Evolutionary conservation across 2,888 invertebrate genomes (phyloP).

Genomic region (Xylota segnis): DNA sequence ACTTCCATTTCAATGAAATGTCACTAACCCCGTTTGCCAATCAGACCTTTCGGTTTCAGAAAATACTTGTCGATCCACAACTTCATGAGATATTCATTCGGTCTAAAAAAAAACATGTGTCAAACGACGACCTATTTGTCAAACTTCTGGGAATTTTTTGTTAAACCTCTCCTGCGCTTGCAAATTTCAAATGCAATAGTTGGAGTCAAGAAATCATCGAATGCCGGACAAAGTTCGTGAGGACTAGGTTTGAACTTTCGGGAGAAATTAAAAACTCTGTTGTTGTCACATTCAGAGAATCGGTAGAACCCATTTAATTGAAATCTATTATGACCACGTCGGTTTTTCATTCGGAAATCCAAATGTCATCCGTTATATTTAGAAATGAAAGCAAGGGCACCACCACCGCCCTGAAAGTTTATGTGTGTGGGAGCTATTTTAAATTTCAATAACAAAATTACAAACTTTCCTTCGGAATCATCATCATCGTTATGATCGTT

Average conservation of each 20-base stretch:
- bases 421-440: constrained; percentile 25
- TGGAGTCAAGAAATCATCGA: not conserved
- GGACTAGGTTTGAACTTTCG: not conserved
- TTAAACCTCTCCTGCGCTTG: not conserved
- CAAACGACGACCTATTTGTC: no score
- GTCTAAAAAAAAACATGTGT: no score
- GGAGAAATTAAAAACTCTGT: not conserved
- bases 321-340: constrained; percentile 38
- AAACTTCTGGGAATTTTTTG: no score
- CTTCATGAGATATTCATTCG: no score
- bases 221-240: not conserved
- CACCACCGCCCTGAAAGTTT: constrained; percentile 9
- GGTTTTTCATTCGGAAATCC: constrained; percentile 2
- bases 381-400: not conserved
- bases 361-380: constrained; percentile 40
- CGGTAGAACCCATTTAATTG: constrained; percentile 8
- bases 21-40: no score
- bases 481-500: constrained; percentile 18
- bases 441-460: constrained; percentile 55
- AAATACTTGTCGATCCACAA: no score
- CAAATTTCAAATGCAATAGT: not conserved
- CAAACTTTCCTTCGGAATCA: constrained; percentile 33
- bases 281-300: not conserved
- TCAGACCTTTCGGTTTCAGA: no score
- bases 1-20: no score